Conservation (phyloP, 2,797 vertebrate genomes). For the Nasua narica region DNA sequence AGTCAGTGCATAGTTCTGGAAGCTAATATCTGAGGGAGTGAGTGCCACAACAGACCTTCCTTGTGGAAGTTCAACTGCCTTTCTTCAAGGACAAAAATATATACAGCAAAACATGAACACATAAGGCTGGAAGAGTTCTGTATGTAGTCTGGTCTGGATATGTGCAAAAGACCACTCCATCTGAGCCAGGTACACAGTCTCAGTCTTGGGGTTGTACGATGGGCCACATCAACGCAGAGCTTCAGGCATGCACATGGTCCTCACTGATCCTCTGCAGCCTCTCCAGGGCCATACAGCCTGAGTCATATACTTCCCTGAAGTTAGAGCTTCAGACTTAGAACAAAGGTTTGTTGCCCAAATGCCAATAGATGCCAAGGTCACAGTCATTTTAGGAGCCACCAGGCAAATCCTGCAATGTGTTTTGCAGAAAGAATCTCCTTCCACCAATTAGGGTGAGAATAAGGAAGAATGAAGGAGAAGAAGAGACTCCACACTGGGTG, state of each 20-base stretch:
- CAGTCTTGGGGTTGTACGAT: neutral
- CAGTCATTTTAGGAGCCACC: neutral
- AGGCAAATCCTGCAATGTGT: neutral
- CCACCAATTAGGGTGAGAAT: neutral
- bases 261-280: neutral
- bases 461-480: neutral
- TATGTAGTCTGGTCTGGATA: neutral
- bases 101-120: neutral
- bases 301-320: neutral
- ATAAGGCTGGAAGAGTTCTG: neutral
- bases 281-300: neutral
- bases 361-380: neutral
- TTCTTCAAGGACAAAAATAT: neutral
- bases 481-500: neutral
- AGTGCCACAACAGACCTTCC: neutral
- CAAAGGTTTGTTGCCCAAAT: neutral
- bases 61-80: neutral
- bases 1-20: neutral
- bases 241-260: neutral
- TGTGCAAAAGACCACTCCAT: neutral
- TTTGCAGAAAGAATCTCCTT: neutral
- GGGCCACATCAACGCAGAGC: neutral
- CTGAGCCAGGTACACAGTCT: neutral
- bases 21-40: neutral
- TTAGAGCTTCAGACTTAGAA: neutral